These are phyloP conservation scores for Rhipidura dahli DNA, from an alignment of 2,113 vertebrate genomes.

Conservation along the genomic window DNA sequence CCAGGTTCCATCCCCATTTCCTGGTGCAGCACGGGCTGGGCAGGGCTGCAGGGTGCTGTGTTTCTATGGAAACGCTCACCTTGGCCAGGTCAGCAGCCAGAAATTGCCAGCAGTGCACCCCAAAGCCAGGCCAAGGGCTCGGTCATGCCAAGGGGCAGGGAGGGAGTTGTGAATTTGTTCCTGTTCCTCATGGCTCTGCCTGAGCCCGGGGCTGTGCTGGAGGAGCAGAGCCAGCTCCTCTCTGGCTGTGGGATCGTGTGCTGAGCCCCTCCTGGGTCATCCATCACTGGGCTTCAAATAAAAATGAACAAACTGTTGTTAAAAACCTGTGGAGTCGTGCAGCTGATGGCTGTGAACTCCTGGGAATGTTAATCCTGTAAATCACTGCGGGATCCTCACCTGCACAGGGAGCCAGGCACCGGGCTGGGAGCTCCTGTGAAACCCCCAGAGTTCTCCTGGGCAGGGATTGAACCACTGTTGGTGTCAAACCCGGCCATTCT, in stretches of 20 bases:
- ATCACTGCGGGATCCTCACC: accelerated
- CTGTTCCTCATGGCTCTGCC: not conserved
- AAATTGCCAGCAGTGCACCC: not conserved
- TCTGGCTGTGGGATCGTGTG: not conserved
- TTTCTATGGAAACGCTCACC: not conserved
- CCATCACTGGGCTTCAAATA: not conserved
- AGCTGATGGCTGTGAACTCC: not conserved
- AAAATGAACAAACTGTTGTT: not conserved
- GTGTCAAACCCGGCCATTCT: not conserved
- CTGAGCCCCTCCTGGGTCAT: not conserved
- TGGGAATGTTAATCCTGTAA: not conserved
- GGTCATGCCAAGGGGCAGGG: not conserved
- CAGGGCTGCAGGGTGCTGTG: not conserved
- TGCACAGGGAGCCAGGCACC: accelerated
- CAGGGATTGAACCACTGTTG: accelerated
- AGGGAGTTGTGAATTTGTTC: not conserved
- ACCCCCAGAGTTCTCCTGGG: not conserved
- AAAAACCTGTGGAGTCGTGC: accelerated
- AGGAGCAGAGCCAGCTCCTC: not conserved
- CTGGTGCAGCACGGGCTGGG: not conserved
- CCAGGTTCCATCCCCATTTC: not conserved
- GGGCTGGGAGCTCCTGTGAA: accelerated
- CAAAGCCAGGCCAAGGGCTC: not conserved
- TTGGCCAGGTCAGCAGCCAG: not conserved
- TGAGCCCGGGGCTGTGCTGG: not conserved